phyloP scores from a whole-genome alignment of 2,797 vertebrate genomes.

The Euphonia xanthogaster region DNA sequence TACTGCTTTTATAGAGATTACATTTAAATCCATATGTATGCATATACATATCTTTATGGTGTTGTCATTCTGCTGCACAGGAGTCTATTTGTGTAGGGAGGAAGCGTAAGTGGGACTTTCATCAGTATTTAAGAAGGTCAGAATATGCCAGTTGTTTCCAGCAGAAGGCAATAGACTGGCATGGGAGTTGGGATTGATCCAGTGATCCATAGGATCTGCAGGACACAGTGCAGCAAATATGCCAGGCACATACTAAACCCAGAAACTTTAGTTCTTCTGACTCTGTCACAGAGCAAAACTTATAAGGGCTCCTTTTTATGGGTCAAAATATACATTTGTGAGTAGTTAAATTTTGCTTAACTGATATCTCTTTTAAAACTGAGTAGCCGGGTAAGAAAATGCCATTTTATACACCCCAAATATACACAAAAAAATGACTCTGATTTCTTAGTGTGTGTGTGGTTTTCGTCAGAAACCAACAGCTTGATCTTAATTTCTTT shows the following conservation, averaged over 20 bases:
- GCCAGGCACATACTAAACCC: background rate
- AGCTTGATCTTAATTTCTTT: background rate
- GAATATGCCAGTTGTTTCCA: background rate
- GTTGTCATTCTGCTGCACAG: background rate
- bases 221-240: background rate
- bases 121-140: background rate
- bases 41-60: background rate
- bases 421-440: background rate
- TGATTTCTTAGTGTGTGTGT: background rate
- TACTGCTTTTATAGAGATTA: background rate
- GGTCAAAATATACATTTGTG: background rate
- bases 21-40: background rate
- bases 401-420: background rate
- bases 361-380: background rate
- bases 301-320: background rate
- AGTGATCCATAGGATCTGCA: background rate
- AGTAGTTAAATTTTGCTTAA: background rate
- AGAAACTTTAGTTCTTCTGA: background rate
- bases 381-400: background rate
- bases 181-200: background rate
- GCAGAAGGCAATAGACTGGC: background rate
- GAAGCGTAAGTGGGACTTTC: background rate
- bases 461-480: accelerated
- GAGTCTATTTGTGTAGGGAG: background rate
- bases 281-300: background rate